Percentiles rank a stretch among this genome's conserved stretches.
Evolutionary conservation across 2,888 invertebrate species (phyloP).

Genomic region (Pachliopta kotzebuea): DNA sequence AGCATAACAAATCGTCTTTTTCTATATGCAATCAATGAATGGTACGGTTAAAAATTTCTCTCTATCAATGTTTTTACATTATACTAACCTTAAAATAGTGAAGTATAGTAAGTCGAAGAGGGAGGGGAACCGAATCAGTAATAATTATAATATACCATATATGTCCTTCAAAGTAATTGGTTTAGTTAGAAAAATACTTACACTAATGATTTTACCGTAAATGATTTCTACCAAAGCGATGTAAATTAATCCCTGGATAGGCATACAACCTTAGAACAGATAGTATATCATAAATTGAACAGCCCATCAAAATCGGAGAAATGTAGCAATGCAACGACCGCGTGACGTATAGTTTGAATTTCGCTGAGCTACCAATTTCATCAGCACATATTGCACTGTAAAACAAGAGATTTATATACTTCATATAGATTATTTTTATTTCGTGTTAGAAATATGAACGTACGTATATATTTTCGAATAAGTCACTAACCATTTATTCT

Average conservation of each 20-base stretch:
- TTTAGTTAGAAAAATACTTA: not conserved
- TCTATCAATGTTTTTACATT: too few species aligned
- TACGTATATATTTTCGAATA: too few species aligned
- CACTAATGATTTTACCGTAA: not conserved
- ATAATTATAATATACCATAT: too few species aligned
- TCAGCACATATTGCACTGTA: constrained; percentile 59
- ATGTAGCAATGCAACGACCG: constrained; percentile 41
- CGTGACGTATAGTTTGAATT: constrained; percentile 63
- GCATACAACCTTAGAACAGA: constrained; percentile 14
- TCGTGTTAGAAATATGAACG: not conserved
- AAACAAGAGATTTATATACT: constrained; percentile 28
- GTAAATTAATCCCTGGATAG: constrained; percentile 5
- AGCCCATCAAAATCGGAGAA: constrained; percentile 42
- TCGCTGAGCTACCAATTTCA: constrained; percentile 63
- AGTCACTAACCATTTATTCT: too few species aligned
- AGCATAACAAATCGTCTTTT: too few species aligned
- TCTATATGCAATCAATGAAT: too few species aligned
- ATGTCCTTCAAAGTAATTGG: not conserved
- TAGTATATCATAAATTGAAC: constrained; percentile 29
- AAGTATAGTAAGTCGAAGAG: too few species aligned
- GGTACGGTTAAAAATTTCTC: too few species aligned
- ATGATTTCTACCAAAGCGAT: not conserved
- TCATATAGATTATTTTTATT: not conserved
- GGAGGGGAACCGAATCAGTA: too few species aligned
- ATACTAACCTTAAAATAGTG: too few species aligned